These are phyloP conservation scores for Parauchenoglanis ngamensis DNA, from an alignment of 2,797 vertebrate species.

Conservation along the genomic window DNA sequence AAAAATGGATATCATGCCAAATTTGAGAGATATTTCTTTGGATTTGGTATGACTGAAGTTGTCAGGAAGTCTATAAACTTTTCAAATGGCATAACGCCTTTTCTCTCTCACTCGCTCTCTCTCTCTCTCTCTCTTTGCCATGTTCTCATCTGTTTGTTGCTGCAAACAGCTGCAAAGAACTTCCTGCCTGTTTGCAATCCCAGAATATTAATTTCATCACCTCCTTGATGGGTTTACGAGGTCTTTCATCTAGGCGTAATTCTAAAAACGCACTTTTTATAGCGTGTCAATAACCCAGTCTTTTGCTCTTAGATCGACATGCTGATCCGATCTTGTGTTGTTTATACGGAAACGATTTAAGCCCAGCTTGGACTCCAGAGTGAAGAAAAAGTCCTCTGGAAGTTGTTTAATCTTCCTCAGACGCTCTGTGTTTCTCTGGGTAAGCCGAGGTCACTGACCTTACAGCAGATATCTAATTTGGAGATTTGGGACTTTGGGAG, in stretches of 20 bases:
- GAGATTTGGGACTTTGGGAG: slow-evolving; percentile 52
- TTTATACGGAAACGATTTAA: slow-evolving; percentile 35
- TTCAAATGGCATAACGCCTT: not conserved
- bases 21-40: not conserved
- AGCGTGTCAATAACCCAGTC: slow-evolving; percentile 28
- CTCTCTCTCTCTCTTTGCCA: not conserved
- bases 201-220: slow-evolving; percentile 47
- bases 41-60: not conserved
- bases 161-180: slow-evolving; percentile 13
- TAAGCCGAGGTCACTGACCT: slow-evolving; percentile 51
- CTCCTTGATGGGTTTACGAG: slow-evolving; percentile 41
- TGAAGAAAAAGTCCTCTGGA: slow-evolving; percentile 41
- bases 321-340: slow-evolving; percentile 25
- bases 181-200: slow-evolving; percentile 37
- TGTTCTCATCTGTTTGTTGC: slow-evolving; percentile 1
- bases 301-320: slow-evolving; percentile 37
- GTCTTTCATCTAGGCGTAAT: slow-evolving; percentile 41
- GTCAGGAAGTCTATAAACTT: not conserved
- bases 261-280: slow-evolving; percentile 44
- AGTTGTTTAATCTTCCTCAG: slow-evolving; percentile 38
- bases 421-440: slow-evolving; percentile 23
- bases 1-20: not conserved
- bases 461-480: slow-evolving; percentile 49
- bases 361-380: slow-evolving; percentile 22
- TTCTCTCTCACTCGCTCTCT: not conserved